Evolutionary conservation across 2,113 vertebrate genomes (phyloP).

Genomic region (Ondatra zibethicus): DNA sequence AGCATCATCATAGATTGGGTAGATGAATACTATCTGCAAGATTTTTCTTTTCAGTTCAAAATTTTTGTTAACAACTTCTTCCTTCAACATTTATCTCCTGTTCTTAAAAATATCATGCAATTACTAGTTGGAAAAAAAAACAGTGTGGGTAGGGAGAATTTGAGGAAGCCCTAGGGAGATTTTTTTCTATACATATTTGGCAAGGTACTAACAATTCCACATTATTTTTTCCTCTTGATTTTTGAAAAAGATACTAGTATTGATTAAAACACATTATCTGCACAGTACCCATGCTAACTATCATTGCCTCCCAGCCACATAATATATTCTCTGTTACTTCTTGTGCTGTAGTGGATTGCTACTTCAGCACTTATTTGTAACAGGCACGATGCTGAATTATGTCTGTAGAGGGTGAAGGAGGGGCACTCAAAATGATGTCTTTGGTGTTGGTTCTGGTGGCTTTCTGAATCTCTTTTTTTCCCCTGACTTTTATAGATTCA

Average conservation of each 20-base stretch:
- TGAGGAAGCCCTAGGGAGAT: not conserved
- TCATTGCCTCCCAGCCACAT: not conserved
- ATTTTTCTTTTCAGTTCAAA: not conserved
- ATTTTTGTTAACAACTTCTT: constrained; percentile 15
- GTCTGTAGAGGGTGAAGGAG: not conserved
- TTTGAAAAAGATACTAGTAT: not conserved
- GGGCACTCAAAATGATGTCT: not conserved
- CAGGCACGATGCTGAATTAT: not conserved
- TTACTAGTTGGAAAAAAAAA: not conserved
- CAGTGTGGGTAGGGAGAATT: not conserved
- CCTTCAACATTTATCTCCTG: not conserved
- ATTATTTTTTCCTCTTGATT: not conserved
- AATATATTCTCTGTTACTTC: not conserved
- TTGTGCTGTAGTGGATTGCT: not conserved
- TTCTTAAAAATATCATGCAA: not conserved
- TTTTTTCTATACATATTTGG: not conserved
- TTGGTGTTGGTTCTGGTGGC: not conserved
- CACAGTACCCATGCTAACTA: not conserved
- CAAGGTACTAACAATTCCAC: not conserved
- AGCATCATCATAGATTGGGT: not conserved
- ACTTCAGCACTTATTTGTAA: not conserved
- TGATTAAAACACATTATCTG: not conserved
- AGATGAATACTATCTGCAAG: not conserved
- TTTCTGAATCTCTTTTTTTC: not conserved
- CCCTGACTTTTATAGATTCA: not conserved